Conservation (phyloP, 2,888 invertebrate genomes). For the Aproaerema taeniolella region DNA sequence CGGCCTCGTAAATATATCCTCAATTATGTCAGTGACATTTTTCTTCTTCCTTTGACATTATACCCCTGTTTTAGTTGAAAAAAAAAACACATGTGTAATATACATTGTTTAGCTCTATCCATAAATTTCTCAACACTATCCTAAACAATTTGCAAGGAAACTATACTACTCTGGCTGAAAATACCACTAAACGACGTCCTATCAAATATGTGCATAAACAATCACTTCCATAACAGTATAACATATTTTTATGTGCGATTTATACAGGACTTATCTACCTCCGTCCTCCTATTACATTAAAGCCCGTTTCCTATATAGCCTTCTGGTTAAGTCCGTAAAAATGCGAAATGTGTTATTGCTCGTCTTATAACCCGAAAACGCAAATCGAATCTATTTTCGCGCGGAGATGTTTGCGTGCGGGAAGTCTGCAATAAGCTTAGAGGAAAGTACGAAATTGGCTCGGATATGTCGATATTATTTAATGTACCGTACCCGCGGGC, state of each 20-base stretch:
- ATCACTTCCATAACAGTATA: too few species aligned
- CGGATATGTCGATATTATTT: conserved; percentile 69
- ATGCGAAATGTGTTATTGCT: conserved; percentile 42
- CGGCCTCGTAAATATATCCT: too few species aligned
- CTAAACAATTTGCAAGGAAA: too few species aligned
- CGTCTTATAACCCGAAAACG: conserved; percentile 55
- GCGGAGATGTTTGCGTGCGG: conserved; percentile 58
- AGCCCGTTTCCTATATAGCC: conserved; percentile 4
- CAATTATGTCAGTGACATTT: too few species aligned
- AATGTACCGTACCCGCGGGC: conserved; percentile 58
- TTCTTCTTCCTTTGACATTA: too few species aligned
- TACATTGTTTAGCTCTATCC: too few species aligned
- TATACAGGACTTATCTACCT: conserved; percentile 5
- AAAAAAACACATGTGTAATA: too few species aligned
- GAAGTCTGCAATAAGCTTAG: conserved; percentile 64
- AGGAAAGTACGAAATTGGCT: conserved; percentile 65
- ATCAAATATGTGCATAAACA: too few species aligned
- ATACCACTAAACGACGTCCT: too few species aligned
- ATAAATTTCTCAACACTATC: too few species aligned
- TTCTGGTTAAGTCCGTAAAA: conserved; percentile 6
- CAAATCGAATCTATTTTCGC: conserved; percentile 61
- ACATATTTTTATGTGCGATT: conserved; percentile 8
- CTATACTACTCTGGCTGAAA: too few species aligned
- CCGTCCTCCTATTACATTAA: conserved; percentile 1
- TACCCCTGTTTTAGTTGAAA: too few species aligned